These are phyloP conservation scores for Emydoidea blandingii DNA, from an alignment of 2,797 vertebrate species.

Conservation along the genomic window DNA sequence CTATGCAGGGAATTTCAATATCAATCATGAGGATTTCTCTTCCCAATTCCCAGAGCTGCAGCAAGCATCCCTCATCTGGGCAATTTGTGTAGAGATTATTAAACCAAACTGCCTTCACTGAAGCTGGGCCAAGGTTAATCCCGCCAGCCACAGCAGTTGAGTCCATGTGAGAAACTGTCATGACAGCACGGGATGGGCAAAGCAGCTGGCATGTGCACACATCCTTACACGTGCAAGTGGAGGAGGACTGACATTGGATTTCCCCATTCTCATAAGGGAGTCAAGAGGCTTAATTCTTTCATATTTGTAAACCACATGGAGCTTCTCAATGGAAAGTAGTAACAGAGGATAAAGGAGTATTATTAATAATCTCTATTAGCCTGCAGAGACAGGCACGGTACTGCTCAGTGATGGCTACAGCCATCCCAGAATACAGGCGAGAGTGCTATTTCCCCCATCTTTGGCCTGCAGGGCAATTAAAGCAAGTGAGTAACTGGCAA, in stretches of 20 bases:
- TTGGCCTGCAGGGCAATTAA: background rate
- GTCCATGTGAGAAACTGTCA: background rate
- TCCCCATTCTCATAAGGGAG: background rate
- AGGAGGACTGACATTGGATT: rapidly evolving
- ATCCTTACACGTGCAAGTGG: background rate
- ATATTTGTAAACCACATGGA: background rate
- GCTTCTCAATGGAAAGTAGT: background rate
- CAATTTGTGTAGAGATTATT: constrained; percentile 57
- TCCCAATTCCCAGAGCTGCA: constrained; percentile 11
- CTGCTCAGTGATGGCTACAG: background rate
- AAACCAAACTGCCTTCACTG: constrained; percentile 2
- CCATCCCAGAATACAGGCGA: background rate
- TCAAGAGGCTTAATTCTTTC: background rate
- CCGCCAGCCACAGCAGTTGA: background rate
- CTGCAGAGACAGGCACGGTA: rapidly evolving
- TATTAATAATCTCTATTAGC: background rate
- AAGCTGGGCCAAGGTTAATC: constrained; percentile 71
- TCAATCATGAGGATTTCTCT: background rate
- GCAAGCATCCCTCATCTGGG: constrained; percentile 40
- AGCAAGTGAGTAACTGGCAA: background rate
- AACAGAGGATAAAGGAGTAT: background rate
- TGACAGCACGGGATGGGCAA: background rate
- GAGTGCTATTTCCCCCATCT: background rate
- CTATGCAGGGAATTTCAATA: background rate
- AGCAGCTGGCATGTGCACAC: background rate